Conservation (phyloP, 2,888 invertebrate species). For the Caenorhabditis sp. region DNA sequence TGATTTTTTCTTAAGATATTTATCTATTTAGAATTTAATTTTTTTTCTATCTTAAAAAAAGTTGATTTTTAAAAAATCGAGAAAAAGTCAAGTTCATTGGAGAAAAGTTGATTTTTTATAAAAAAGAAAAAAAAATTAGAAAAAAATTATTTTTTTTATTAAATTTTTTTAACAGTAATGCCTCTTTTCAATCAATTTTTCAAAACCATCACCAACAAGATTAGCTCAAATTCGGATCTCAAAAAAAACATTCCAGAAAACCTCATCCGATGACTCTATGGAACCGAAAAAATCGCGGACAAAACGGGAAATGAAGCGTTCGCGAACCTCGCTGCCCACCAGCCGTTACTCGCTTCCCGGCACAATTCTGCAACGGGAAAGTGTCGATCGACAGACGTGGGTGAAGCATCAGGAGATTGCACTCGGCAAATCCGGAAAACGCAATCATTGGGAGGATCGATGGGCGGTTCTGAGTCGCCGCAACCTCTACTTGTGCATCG, state of each 20-base stretch:
- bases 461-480: conserved; percentile 67
- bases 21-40: no score
- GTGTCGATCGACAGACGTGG: conserved; percentile 66
- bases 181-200: no score
- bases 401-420: conserved; percentile 70
- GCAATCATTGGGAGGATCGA: conserved; percentile 71
- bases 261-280: conserved; percentile 24
- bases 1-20: no score
- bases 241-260: conserved; percentile 33
- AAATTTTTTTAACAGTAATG: no score
- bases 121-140: conserved; percentile 2
- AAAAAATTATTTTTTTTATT: not conserved
- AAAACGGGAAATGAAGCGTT: conserved; percentile 59
- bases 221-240: not conserved
- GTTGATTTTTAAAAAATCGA: no score
- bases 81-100: no score
- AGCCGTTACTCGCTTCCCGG: conserved; percentile 64
- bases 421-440: conserved; percentile 66
- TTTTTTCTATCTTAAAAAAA: no score
- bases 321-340: conserved; percentile 68
- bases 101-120: no score
- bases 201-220: no score
- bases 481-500: conserved; percentile 68
- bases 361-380: conserved; percentile 44
- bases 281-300: conserved; percentile 52